Evolutionary conservation across 2,888 invertebrate genomes (phyloP).

Genomic region (Drosophila stalkeri): DNA sequence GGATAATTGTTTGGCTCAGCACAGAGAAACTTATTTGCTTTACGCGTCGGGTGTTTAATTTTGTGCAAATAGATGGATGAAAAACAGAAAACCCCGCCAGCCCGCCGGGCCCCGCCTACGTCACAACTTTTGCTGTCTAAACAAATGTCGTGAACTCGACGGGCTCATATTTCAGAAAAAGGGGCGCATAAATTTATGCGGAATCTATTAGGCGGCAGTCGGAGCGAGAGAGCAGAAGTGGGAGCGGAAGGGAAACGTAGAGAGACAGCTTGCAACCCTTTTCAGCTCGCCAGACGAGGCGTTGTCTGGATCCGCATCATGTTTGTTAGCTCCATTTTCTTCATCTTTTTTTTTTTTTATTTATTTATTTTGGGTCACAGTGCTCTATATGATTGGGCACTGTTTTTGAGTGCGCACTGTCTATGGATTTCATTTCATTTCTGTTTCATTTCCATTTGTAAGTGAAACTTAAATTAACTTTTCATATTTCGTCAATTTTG

Average conservation of each 20-base stretch:
- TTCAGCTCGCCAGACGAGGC: slow-evolving; percentile 62
- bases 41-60: slow-evolving; percentile 77
- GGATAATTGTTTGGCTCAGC: slow-evolving; percentile 78
- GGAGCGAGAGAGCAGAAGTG: neutral
- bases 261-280: slow-evolving; percentile 65
- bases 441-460: slow-evolving; percentile 79
- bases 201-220: slow-evolving; percentile 69
- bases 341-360: slow-evolving; percentile 19
- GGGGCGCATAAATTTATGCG: slow-evolving; percentile 82
- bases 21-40: slow-evolving; percentile 55
- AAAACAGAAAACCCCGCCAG: slow-evolving; percentile 57
- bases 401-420: slow-evolving; percentile 28
- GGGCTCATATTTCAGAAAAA: slow-evolving; percentile 78
- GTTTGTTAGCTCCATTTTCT: slow-evolving; percentile 43
- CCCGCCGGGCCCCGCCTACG: slow-evolving; percentile 5
- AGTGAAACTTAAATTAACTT: slow-evolving; percentile 80
- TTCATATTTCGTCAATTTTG: slow-evolving; percentile 75
- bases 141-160: slow-evolving; percentile 80
- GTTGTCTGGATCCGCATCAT: slow-evolving; percentile 61
- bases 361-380: slow-evolving; percentile 39
- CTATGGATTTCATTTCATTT: slow-evolving; percentile 69
- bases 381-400: slow-evolving; percentile 27
- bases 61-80: slow-evolving; percentile 78
- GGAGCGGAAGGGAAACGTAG: neutral
- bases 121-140: slow-evolving; percentile 62